Evolutionary conservation across 2,888 invertebrate species (phyloP).

Genomic region (Macrophya alboannulata): DNA sequence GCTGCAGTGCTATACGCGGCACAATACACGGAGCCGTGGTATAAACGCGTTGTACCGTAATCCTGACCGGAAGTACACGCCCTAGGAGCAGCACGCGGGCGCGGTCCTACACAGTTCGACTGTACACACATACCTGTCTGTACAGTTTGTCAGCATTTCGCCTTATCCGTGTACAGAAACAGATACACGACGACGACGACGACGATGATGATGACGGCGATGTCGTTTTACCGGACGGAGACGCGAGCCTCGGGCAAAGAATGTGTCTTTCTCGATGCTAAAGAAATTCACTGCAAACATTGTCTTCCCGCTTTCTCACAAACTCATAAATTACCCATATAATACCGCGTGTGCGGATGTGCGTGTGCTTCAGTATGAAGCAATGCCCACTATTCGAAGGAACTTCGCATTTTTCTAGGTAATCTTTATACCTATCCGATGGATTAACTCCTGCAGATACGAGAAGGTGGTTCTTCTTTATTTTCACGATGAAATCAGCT

Average conservation of each 20-base stretch:
- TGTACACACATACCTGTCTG: not conserved
- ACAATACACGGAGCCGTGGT: not conserved
- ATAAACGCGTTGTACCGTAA: constrained; percentile 62
- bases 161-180: not conserved
- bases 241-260: too few relatives aligned
- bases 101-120: constrained; percentile 67
- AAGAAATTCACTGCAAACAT: not conserved
- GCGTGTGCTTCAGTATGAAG: not conserved
- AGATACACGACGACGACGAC: not conserved
- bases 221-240: not conserved
- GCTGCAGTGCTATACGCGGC: not conserved
- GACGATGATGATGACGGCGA: not conserved
- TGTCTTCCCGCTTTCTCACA: not conserved
- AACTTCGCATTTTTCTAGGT: not conserved
- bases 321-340: not conserved
- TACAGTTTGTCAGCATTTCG: constrained; percentile 12
- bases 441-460: not conserved
- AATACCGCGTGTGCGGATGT: not conserved
- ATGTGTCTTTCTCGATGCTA: too few relatives aligned
- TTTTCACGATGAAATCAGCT: not conserved
- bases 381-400: not conserved
- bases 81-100: constrained; percentile 70
- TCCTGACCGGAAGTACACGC: constrained; percentile 73
- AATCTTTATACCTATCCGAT: not conserved
- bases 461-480: not conserved